Evolutionary conservation across 2,113 vertebrate species (phyloP), one percentile per base, ranked within the genome.

Genomic region (Pelecanus crispus): DNA sequence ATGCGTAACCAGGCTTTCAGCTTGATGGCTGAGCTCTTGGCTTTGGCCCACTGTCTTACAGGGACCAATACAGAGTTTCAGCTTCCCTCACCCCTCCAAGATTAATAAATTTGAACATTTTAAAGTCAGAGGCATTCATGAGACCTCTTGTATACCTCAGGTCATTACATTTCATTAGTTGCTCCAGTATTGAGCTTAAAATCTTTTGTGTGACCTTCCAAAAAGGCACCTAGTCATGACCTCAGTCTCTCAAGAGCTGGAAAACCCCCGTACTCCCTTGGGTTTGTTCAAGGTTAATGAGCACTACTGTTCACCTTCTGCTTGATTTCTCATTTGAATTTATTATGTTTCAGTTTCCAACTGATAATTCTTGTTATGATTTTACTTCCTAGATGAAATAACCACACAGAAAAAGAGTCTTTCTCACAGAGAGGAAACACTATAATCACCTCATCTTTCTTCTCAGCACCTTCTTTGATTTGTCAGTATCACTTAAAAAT

Each of bases 311-410:
- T 95, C 62, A 70, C 40, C 74, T 91, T 79, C 47, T 28, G 5
- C 91, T 72, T 85, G 77, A 89, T 82, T 95, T 95, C 84, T 92
- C 84, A 92, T 95, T 95, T 92, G 81, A 97, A 95, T 97, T 82
- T 91, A 61, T 95, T 94, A 92, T 85, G 83, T 91, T 94, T 89
- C 80, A 24, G 40, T 74, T 96, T 90, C 58, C 66, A 92, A 4
- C 62, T 53, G 74, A 80, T 90, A 66, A 91, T 85, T 86, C 73
- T 70, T 92, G 53, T 81, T 87, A 79, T n/a, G 61, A 87, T 85
- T 92, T 95, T 94, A 81, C 49, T 73, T 87, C 66, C 53, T 80
- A 34, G 20, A 91, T 81, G 52, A 91, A 87, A 66, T 26, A 81
- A 75, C 44, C n/a, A 38, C 45, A 50, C 3, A 13, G 58, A 68